Evolutionary conservation across 2,888 invertebrate genomes (phyloP).

Genomic region (Ichneumoninae sp.): DNA sequence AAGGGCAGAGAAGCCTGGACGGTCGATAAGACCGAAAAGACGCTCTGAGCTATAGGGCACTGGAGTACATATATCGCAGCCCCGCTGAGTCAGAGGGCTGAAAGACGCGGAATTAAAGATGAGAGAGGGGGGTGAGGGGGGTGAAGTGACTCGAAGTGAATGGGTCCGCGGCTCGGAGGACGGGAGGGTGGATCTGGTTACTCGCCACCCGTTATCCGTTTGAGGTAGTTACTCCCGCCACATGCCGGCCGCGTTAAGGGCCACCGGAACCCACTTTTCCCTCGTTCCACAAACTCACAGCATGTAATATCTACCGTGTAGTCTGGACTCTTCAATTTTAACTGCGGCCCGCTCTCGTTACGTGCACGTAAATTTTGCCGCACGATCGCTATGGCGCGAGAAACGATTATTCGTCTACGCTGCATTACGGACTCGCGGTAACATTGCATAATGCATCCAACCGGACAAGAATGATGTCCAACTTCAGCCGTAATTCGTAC

Average conservation of each 20-base stretch:
- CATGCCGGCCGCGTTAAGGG: constrained; percentile 1
- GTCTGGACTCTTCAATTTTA: neutral
- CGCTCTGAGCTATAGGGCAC: constrained; percentile 50
- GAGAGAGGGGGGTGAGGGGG: neutral
- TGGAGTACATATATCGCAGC: constrained; percentile 22
- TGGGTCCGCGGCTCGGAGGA: constrained; percentile 22
- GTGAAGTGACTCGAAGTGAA: constrained; percentile 1
- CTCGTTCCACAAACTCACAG: neutral
- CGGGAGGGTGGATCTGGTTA: constrained; percentile 73
- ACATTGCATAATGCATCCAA: neutral
- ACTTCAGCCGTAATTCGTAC: neutral
- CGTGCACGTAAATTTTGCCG: neutral
- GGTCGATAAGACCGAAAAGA: constrained; percentile 74
- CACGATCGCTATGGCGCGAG: neutral
- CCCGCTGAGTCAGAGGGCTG: neutral
- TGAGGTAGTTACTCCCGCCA: constrained; percentile 72
- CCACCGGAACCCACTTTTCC: neutral
- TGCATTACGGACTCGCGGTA: neutral
- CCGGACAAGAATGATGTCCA: neutral
- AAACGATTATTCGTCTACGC: neutral
- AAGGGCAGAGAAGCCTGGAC: constrained; percentile 67
- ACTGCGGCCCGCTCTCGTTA: neutral
- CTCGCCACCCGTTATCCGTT: constrained; percentile 76
- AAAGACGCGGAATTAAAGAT: constrained; percentile 9
- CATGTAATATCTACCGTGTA: neutral